phyloP scores from a whole-genome alignment of 2,888 invertebrate species.

The Agonopterix alstromeriana region DNA sequence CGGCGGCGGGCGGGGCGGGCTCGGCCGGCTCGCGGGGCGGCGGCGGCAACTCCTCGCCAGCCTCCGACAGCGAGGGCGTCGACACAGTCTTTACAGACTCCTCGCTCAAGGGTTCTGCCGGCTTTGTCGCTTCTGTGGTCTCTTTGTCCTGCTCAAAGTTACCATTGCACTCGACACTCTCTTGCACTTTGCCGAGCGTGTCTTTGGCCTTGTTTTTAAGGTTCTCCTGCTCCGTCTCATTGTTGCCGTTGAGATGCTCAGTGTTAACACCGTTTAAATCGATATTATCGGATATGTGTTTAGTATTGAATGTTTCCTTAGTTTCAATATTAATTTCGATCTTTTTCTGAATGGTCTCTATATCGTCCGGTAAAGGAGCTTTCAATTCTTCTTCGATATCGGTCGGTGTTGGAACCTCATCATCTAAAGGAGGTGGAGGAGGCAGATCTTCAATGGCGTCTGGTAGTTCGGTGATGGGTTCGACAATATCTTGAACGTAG shows the following conservation, averaged over 20 bases:
- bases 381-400: constrained; percentile 12
- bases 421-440: constrained; percentile 33
- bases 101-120: not conserved
- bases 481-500: constrained; percentile 1
- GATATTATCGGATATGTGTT: constrained; percentile 20
- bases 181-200: constrained; percentile 21
- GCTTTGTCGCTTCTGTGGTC: not conserved
- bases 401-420: constrained; percentile 14
- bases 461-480: constrained; percentile 11
- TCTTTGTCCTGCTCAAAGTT: constrained; percentile 14
- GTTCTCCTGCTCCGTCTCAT: constrained; percentile 26
- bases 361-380: constrained; percentile 12
- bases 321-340: not conserved
- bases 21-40: constrained; percentile 18
- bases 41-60: constrained; percentile 15
- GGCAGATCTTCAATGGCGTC: constrained; percentile 31
- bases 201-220: constrained; percentile 34
- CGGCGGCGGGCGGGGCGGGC: constrained; percentile 22
- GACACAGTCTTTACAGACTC: constrained; percentile 11
- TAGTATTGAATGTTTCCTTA: constrained; percentile 16
- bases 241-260: constrained; percentile 19
- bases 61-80: constrained; percentile 22
- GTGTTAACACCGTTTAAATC: constrained; percentile 16
- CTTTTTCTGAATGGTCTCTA: constrained; percentile 15
- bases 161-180: constrained; percentile 38